A percentile compares a stretch with the other conserved stretches of the same genome.
Conservation (phyloP, 92 coral and sea anemone species). For the Zoanthus gigantus region DNA sequence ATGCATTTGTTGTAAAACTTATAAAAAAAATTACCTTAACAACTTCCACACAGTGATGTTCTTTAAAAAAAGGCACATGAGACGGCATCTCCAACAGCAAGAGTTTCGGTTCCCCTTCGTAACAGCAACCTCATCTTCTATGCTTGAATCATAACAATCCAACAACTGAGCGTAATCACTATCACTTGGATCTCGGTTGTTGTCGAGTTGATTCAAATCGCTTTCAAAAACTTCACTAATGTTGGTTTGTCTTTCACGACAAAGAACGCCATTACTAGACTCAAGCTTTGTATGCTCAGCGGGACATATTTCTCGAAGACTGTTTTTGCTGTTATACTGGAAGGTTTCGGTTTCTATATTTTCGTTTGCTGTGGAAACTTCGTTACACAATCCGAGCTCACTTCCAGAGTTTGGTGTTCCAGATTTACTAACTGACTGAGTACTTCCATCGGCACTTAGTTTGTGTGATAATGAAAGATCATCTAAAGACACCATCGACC, state of each 20-base stretch:
- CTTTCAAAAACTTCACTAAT: neutral
- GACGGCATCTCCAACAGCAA: neutral
- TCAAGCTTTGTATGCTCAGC: neutral
- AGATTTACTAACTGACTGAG: neutral
- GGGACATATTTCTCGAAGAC: neutral
- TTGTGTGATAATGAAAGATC: neutral
- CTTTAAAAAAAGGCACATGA: neutral
- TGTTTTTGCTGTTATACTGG: neutral
- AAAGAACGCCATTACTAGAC: neutral
- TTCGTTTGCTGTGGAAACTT: neutral
- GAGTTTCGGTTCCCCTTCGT: neutral
- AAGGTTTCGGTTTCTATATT: neutral
- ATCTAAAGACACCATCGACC: neutral
- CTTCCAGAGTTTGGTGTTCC: neutral
- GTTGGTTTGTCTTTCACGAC: neutral
- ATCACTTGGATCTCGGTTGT: neutral
- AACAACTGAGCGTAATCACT: neutral
- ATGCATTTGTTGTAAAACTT: too few relatives aligned
- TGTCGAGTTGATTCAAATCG: neutral
- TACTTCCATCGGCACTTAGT: neutral
- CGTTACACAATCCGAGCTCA: neutral
- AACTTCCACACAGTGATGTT: constrained; percentile 28
- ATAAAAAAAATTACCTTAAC: constrained; percentile 5
- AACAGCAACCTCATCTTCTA: neutral
- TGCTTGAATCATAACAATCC: neutral